A percentile compares a stretch with the other conserved stretches of the same genome.
phyloP scores from a whole-genome alignment of 2,113 vertebrate species.

The Spheniscus mendiculus region DNA sequence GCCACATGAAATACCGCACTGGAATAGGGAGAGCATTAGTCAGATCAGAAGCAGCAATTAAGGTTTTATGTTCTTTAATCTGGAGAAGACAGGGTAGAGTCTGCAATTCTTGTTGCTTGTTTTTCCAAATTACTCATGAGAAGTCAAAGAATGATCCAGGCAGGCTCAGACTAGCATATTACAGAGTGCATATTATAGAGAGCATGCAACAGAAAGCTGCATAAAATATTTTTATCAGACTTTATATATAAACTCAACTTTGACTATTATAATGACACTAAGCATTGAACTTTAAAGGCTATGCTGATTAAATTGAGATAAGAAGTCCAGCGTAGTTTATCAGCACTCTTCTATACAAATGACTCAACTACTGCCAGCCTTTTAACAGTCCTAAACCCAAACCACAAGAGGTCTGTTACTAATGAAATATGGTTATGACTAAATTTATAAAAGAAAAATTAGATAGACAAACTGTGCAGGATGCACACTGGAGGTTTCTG shows the following conservation, averaged over 20 bases:
- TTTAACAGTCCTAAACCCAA: neutral
- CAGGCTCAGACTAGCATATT: neutral
- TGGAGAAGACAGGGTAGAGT: neutral
- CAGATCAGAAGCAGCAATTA: neutral
- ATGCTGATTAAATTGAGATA: constrained; percentile 22
- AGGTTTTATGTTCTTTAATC: neutral
- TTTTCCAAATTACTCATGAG: neutral
- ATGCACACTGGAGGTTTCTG: neutral
- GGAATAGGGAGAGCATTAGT: neutral
- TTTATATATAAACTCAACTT: neutral
- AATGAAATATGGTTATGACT: neutral
- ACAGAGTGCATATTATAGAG: neutral
- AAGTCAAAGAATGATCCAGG: neutral
- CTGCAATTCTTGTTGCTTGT: neutral
- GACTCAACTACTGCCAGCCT: constrained; percentile 5
- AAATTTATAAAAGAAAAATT: neutral
- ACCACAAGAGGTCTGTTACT: neutral
- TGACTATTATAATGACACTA: neutral
- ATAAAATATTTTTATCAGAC: neutral
- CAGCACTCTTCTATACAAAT: neutral
- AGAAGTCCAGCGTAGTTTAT: constrained; percentile 30
- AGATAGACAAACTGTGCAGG: neutral
- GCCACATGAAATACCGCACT: neutral
- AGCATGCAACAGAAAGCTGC: neutral
- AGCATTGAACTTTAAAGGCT: constrained; percentile 1